Percentiles rank a stretch among this genome's conserved stretches.
Evolutionary conservation across 2,888 invertebrate species (phyloP).

Genomic region (Cyrtodaria siliqua): DNA sequence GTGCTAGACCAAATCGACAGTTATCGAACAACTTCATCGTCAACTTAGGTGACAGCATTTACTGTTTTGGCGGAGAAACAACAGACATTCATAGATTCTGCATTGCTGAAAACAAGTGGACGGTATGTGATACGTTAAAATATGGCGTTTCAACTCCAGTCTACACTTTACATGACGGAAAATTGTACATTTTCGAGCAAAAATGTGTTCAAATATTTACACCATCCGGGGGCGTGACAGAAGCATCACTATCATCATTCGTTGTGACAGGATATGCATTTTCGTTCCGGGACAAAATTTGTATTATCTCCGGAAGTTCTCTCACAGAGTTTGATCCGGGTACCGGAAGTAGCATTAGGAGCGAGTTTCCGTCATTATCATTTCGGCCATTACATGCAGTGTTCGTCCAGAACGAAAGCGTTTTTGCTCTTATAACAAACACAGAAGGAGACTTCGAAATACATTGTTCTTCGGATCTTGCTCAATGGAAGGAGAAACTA

Average conservation of each 20-base stretch:
- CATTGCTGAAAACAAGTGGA: background rate
- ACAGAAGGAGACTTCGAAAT: background rate
- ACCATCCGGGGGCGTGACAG: conserved; percentile 1
- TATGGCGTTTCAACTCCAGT: background rate
- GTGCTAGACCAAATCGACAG: background rate
- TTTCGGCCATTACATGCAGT: background rate
- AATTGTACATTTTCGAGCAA: background rate
- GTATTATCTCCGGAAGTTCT: background rate
- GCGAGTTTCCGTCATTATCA: background rate
- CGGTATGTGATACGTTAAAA: background rate
- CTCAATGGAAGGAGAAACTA: background rate
- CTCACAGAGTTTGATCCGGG: background rate
- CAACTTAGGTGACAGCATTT: background rate
- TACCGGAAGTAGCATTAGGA: background rate
- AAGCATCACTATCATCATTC: background rate
- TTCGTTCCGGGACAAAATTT: background rate
- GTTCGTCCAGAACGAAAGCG: background rate
- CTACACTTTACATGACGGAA: background rate
- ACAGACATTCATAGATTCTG: background rate
- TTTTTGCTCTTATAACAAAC: background rate
- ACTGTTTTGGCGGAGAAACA: background rate
- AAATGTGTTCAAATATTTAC: background rate
- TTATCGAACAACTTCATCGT: background rate
- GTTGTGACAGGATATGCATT: background rate
- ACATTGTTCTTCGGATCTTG: background rate